These are phyloP conservation scores for Capreolus pygargus DNA, from an alignment of 2,113 vertebrate species.

Conservation along the genomic window DNA sequence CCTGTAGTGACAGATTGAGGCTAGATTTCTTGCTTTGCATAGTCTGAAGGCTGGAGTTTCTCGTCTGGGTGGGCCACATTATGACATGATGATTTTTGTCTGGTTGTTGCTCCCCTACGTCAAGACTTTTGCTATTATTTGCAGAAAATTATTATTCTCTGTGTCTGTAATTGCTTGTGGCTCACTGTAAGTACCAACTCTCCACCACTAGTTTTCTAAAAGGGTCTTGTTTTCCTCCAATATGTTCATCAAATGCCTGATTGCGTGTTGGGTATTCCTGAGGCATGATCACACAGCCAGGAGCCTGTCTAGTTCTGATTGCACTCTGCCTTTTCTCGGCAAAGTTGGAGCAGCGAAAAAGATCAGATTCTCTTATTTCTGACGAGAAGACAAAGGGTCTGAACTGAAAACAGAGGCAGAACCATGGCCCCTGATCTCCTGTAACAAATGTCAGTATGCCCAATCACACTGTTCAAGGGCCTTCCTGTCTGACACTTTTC, in stretches of 20 bases:
- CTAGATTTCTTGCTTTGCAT: neutral
- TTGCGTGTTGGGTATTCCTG: neutral
- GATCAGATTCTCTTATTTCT: neutral
- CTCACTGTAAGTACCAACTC: neutral
- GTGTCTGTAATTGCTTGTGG: neutral
- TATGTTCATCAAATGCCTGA: neutral
- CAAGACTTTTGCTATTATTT: neutral
- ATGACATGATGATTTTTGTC: neutral
- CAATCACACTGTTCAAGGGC: neutral
- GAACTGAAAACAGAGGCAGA: neutral
- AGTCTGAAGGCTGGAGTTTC: neutral
- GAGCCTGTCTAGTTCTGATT: neutral
- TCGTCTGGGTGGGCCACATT: neutral
- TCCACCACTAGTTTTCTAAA: neutral
- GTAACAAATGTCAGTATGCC: neutral
- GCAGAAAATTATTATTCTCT: neutral
- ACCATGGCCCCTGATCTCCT: neutral
- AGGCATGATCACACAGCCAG: neutral
- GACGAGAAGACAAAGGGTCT: neutral
- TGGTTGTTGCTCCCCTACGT: neutral
- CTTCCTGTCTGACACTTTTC: neutral
- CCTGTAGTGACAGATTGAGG: neutral
- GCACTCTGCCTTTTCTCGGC: neutral
- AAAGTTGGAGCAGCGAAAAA: neutral
- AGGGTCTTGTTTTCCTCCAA: neutral